phyloP scores from a whole-genome alignment of 2,797 vertebrate species.

The Kryptolebias ocellatus region DNA sequence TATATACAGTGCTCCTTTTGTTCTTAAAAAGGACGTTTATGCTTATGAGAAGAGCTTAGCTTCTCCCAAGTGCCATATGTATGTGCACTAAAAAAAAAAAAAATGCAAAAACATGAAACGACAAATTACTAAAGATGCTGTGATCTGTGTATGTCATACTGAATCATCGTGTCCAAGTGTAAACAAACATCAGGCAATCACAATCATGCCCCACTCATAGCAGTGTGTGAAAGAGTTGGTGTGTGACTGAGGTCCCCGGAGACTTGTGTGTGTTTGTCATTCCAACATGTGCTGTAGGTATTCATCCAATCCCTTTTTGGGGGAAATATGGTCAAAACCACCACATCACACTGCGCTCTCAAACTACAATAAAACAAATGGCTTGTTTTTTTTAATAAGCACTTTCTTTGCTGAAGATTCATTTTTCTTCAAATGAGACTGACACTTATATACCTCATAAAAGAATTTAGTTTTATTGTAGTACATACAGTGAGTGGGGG shows the following conservation, averaged over 20 bases:
- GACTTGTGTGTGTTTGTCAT: constrained; percentile 67
- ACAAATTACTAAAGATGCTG: constrained; percentile 83
- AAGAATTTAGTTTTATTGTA: constrained; percentile 47
- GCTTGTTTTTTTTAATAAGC: constrained; percentile 73
- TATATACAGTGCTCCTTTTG: constrained; percentile 84
- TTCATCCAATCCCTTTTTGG: constrained; percentile 62
- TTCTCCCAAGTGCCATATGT: constrained; percentile 80
- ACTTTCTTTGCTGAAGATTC: constrained; percentile 11
- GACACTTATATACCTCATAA: constrained; percentile 1
- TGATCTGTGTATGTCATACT: constrained; percentile 81
- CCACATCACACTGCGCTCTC: constrained; percentile 80
- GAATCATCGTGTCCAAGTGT: constrained; percentile 73
- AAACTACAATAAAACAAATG: constrained; percentile 80
- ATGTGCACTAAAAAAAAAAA: constrained; percentile 80
- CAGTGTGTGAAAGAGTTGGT: constrained; percentile 39
- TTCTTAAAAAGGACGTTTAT: constrained; percentile 83
- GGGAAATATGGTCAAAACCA: constrained; percentile 67
- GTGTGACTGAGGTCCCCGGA: constrained; percentile 60
- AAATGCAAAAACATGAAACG: constrained; percentile 73
- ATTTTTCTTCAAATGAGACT: constrained; percentile 1
- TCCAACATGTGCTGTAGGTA: constrained; percentile 75
- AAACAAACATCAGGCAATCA: constrained; percentile 69
- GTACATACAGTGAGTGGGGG: constrained; percentile 34
- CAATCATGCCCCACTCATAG: constrained; percentile 62
- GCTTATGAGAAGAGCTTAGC: constrained; percentile 80